Percentiles rank a stretch among this genome's conserved stretches.
Conservation (phyloP, 2,888 invertebrate species). For the Drosophila pseudotalamancana region DNA sequence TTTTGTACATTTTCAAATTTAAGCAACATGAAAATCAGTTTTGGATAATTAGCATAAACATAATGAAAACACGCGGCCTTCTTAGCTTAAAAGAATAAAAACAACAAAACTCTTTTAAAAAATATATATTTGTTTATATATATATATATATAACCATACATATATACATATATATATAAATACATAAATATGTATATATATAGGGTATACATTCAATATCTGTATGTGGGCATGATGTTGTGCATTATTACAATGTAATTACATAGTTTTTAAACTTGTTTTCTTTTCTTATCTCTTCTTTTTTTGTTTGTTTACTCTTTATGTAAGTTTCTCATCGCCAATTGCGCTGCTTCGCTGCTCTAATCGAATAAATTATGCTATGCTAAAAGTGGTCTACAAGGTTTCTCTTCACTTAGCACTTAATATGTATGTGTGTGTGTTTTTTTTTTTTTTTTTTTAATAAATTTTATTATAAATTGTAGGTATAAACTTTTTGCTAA, state of each 20-base stretch:
- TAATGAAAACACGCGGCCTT: conserved; percentile 30
- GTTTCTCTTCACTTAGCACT: conserved; percentile 47
- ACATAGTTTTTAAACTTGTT: conserved; percentile 19
- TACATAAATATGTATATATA: conserved; percentile 8
- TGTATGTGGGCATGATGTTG: conserved; percentile 20
- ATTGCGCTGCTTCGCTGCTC: conserved; percentile 36
- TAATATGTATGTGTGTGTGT: conserved; percentile 22
- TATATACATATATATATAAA: not conserved
- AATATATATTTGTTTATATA: not conserved
- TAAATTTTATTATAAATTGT: conserved; percentile 37
- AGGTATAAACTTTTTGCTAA: conserved; percentile 64
- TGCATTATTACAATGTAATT: conserved; percentile 37
- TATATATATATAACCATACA: conserved; percentile 1
- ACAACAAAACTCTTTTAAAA: conserved; percentile 23
- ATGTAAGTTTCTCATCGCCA: conserved; percentile 3
- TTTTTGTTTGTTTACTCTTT: not conserved
- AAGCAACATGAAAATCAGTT: conserved; percentile 8
- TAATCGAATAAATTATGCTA: conserved; percentile 75
- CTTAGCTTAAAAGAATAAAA: conserved; percentile 17
- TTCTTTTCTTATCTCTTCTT: not conserved
- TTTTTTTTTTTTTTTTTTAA: not conserved
- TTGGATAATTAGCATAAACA: conserved; percentile 21
- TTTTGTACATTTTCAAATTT: conserved; percentile 29
- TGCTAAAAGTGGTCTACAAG: conserved; percentile 66
- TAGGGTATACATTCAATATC: not conserved